A percentile compares a stretch with the other conserved stretches of the same genome.
These are phyloP conservation scores for Orestias chungarensis DNA, from an alignment of 2,797 vertebrate genomes.

Conservation along the genomic window DNA sequence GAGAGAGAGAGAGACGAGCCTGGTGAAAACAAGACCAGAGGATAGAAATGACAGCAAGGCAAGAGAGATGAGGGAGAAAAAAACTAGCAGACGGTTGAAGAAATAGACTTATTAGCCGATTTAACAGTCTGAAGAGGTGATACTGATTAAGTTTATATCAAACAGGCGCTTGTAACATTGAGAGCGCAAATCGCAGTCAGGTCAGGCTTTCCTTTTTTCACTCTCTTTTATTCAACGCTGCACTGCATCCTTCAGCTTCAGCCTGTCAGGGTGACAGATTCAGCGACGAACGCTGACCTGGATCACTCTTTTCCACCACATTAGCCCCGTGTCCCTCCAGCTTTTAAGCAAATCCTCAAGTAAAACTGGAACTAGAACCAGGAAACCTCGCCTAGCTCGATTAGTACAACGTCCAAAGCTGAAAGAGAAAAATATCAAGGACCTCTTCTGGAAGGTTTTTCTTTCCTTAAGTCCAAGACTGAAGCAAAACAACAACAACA, in stretches of 20 bases:
- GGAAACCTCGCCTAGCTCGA: slow-evolving; percentile 28
- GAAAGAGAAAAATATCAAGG: slow-evolving; percentile 29
- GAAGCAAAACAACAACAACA: slow-evolving; percentile 7
- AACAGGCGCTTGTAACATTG: slow-evolving; percentile 63
- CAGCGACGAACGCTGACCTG: slow-evolving; percentile 77
- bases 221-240: slow-evolving; percentile 62
- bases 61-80: slow-evolving; percentile 25
- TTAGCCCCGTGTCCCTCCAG: slow-evolving; percentile 73
- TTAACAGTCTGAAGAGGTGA: slow-evolving; percentile 73
- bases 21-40: slow-evolving; percentile 28
- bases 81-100: slow-evolving; percentile 51
- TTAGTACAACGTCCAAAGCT: slow-evolving; percentile 52
- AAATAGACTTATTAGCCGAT: slow-evolving; percentile 68
- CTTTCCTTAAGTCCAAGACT: slow-evolving; percentile 26
- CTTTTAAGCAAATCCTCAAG: slow-evolving; percentile 55
- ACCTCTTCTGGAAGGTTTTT: slow-evolving; percentile 47
- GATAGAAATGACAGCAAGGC: slow-evolving; percentile 43
- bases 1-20: slow-evolving; percentile 13
- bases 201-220: slow-evolving; percentile 58
- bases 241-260: slow-evolving; percentile 58
- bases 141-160: slow-evolving; percentile 77
- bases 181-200: slow-evolving; percentile 69
- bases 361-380: slow-evolving; percentile 25
- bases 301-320: slow-evolving; percentile 82
- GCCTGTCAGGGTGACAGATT: slow-evolving; percentile 77